These are phyloP conservation scores for Dendrocopos noguchii DNA, from an alignment of 2,113 vertebrate species.

Conservation along the genomic window DNA sequence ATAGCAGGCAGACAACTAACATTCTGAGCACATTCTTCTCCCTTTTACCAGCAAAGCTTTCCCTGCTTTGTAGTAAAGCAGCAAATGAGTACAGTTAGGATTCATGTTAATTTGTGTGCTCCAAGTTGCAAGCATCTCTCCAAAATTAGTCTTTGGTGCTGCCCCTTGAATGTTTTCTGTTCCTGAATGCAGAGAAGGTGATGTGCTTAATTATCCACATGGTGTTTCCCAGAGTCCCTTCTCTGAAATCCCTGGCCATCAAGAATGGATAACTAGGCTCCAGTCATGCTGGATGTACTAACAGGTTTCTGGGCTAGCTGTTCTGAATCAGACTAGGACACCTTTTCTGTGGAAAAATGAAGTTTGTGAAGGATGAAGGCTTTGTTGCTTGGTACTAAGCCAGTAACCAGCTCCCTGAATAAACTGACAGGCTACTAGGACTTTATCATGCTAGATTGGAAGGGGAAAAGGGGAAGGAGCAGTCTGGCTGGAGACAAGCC, in stretches of 20 bases:
- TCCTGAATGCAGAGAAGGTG: background rate
- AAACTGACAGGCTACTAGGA: background rate
- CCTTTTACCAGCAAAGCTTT: background rate
- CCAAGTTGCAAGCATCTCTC: background rate
- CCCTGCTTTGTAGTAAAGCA: background rate
- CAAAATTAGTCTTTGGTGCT: background rate
- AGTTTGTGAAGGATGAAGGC: background rate
- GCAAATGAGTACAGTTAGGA: background rate
- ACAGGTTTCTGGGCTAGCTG: too few relatives aligned
- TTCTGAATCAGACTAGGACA: background rate
- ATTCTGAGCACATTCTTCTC: background rate
- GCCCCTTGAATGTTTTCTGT: background rate
- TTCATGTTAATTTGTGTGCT: background rate
- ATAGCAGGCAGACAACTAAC: background rate
- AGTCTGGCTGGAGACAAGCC: too few relatives aligned
- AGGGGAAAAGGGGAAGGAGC: too few relatives aligned
- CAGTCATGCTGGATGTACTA: background rate
- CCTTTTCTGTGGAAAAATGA: background rate
- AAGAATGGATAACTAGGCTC: background rate
- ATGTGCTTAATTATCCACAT: background rate
- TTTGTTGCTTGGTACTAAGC: background rate
- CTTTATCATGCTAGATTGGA: background rate
- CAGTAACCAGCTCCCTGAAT: background rate
- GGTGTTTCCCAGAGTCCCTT: background rate
- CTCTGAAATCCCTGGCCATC: background rate